These are phyloP conservation scores for Rutilus rutilus DNA, from an alignment of 2,113 vertebrate genomes.

Conservation along the genomic window DNA sequence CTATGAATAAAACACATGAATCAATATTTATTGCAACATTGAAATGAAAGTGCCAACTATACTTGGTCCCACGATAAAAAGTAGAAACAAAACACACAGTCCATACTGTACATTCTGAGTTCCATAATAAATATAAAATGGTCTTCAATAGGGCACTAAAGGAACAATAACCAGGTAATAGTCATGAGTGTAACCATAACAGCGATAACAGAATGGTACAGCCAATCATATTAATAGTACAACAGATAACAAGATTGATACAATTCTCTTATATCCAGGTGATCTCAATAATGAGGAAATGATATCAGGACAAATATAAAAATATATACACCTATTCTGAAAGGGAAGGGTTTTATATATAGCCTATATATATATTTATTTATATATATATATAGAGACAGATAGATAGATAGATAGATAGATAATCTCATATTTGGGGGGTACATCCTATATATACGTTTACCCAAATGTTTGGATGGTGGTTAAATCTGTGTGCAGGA, in stretches of 20 bases:
- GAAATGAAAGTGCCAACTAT: slow-evolving; percentile 74
- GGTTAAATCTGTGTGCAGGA: slow-evolving; percentile 73
- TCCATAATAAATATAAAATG: slow-evolving; percentile 77
- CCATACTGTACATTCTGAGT: slow-evolving; percentile 79
- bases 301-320: slow-evolving; percentile 68
- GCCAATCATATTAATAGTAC: slow-evolving; percentile 40
- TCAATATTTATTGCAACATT: slow-evolving; percentile 69
- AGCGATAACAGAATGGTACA: slow-evolving; percentile 50
- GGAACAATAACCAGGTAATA: slow-evolving; percentile 51
- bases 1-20: slow-evolving; percentile 31
- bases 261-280: slow-evolving; percentile 59
- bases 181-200: slow-evolving; percentile 51
- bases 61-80: slow-evolving; percentile 73
- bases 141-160: slow-evolving; percentile 61
- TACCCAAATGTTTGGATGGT: slow-evolving; percentile 71
- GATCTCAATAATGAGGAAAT: slow-evolving; percentile 64
- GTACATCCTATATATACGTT: slow-evolving; percentile 48
- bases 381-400: slow-evolving; percentile 56
- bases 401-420: slow-evolving; percentile 51
- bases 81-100: slow-evolving; percentile 70
- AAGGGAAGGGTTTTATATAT: slow-evolving; percentile 42
- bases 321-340: slow-evolving; percentile 74
- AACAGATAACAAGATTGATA: slow-evolving; percentile 38
- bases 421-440: slow-evolving; percentile 46
- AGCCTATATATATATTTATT: slow-evolving; percentile 41